phyloP scores from a whole-genome alignment of 2,113 vertebrate species.

The Sarotherodon lohbergeri region DNA sequence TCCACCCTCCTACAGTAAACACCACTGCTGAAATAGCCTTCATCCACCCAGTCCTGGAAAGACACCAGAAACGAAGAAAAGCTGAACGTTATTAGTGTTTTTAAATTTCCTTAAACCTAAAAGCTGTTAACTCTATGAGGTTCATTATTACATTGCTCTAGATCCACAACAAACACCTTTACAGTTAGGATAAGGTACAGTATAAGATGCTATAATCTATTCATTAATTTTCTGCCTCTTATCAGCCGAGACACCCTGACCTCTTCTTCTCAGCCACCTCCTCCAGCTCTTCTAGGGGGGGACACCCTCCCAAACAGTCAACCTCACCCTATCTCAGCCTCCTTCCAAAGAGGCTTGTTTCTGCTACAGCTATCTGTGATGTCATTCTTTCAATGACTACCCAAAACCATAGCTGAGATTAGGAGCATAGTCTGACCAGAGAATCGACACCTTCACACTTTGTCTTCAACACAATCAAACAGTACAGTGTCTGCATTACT shows the following conservation, averaged over 20 bases:
- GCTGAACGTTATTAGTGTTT: neutral
- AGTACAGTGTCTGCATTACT: neutral
- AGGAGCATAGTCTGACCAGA: neutral
- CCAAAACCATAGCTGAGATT: neutral
- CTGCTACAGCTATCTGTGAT: neutral
- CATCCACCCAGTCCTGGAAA: constrained; percentile 84
- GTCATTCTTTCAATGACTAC: neutral
- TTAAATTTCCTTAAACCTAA: neutral
- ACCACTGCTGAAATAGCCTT: constrained; percentile 84
- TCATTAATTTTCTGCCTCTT: neutral
- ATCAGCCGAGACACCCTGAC: neutral
- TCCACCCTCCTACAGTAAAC: constrained; percentile 85
- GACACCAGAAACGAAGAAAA: neutral
- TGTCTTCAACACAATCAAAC: neutral
- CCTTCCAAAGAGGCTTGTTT: neutral
- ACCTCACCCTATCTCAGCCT: neutral
- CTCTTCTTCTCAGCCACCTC: neutral
- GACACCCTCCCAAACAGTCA: neutral
- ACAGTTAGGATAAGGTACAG: neutral
- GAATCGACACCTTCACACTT: neutral
- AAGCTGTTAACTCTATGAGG: neutral
- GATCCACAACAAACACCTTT: neutral
- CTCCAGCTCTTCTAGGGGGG: neutral
- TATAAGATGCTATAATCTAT: neutral
- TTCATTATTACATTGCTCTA: neutral